These are phyloP conservation scores for Agapornis canus DNA, from an alignment of 2,797 vertebrate genomes.

Conservation along the genomic window DNA sequence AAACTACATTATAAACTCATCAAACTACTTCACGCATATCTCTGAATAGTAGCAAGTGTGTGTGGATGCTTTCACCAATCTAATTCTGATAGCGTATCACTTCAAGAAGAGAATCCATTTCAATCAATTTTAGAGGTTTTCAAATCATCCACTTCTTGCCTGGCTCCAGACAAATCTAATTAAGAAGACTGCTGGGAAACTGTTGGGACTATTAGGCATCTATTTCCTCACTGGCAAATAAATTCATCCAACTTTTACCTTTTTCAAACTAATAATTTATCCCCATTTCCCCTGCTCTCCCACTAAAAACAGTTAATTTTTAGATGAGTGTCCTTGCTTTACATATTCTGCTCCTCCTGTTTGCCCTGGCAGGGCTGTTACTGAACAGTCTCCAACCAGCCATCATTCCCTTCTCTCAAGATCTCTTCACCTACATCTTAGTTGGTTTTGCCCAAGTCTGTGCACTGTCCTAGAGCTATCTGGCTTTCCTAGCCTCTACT, in stretches of 20 bases:
- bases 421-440: not conserved
- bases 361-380: not conserved
- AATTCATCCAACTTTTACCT: not conserved
- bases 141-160: not conserved
- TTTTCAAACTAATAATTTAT: not conserved
- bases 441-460: not conserved
- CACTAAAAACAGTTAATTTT: not conserved
- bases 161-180: not conserved
- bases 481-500: not conserved
- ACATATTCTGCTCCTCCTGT: not conserved
- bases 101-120: not conserved
- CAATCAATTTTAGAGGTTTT: not conserved
- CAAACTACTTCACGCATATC: not conserved
- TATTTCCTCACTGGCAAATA: not conserved
- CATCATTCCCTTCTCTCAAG: not conserved
- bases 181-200: not conserved
- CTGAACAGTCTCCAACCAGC: not conserved
- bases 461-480: not conserved
- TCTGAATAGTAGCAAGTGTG: not conserved
- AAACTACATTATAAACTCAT: not conserved
- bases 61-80: not conserved
- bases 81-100: not conserved
- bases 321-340: too few species aligned
- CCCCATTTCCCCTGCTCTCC: not conserved
- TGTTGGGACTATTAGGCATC: not conserved